These are phyloP conservation scores for Patagioenas fasciata DNA, from an alignment of 2,113 vertebrate genomes.

Conservation along the genomic window DNA sequence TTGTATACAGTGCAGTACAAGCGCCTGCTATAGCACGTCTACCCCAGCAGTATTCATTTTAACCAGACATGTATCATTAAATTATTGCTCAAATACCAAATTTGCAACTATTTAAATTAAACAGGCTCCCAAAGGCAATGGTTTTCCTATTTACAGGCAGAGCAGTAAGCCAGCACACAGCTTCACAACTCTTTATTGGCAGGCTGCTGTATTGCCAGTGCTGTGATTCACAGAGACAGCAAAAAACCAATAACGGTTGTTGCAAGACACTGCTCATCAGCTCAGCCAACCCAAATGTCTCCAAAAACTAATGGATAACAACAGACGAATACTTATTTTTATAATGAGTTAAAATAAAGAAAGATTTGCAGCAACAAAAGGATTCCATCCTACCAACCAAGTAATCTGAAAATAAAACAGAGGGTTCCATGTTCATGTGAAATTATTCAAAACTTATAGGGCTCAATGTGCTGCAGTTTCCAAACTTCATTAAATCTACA, in stretches of 20 bases:
- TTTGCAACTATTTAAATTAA: conserved; percentile 5
- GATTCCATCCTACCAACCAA: background rate
- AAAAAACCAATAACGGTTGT: background rate
- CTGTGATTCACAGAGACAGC: background rate
- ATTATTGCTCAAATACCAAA: background rate
- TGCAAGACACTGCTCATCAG: background rate
- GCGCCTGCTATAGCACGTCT: background rate
- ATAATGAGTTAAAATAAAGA: background rate
- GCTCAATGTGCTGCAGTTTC: background rate
- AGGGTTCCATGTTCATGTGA: background rate
- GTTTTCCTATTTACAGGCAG: background rate
- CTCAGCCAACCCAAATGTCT: background rate
- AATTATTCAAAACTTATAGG: background rate
- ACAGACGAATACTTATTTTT: background rate
- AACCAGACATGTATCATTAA: background rate
- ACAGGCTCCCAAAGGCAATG: conserved; percentile 5
- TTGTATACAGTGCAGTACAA: background rate
- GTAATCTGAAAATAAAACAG: background rate
- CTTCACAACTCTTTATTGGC: background rate
- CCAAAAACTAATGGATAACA: background rate
- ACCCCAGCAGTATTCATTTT: background rate
- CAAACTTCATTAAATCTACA: background rate
- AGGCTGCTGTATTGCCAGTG: background rate
- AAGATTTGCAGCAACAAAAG: background rate
- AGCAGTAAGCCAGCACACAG: background rate